Evolutionary conservation across 1,140 invertebrate species (phyloP), one percentile per base, ranked within the genome.

Genomic region (Acromyrmex heyeri): DNA sequence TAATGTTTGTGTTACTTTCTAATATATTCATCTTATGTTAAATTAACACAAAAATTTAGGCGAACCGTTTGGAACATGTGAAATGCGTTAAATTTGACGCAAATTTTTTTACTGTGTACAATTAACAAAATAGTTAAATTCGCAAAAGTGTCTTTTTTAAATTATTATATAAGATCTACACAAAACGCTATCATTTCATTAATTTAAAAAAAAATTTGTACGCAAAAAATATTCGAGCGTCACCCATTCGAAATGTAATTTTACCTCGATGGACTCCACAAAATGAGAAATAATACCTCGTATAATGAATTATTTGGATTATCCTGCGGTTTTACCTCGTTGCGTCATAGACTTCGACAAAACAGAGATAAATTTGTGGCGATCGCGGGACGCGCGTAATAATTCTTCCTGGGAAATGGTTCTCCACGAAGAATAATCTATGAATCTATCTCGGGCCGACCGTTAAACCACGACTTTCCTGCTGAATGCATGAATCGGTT

Each of bases 381-480:
- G 16, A 34, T 44, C 61, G 24, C 6, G 44, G 18, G 8, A 59
- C 14, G 14, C 38, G 24, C 59, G 24, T 65, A 78, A 78, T 78
- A 34, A 78, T 67, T 78, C 61, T 78, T 65, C 7, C 76, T 34
- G 59, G 76, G n/a, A 78, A 78, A 78, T 10, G 18, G 65, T 65
- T 30, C 44, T 50, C 38, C 38, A 5, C 61, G 38, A 34, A 38
- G 59, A 55, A 78, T 78, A 67, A 65, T 65, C 12, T 65, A 50
- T 50, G 27, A 65, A 50, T 30, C 27, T 12, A 65, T 65, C 44
- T 78, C 38, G 44, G 27, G 3, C 18, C 38, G 21, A 3, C 53
- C n/a, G 72, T 75, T 57, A 57, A 55, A 53, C 27, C 72, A 8
- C 72, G 53, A 75, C 27, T 75, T 75, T 57, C n/a, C 72, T 8